These are phyloP conservation scores for Xenus cinereus DNA, from an alignment of 2,113 vertebrate genomes.

Conservation along the genomic window DNA sequence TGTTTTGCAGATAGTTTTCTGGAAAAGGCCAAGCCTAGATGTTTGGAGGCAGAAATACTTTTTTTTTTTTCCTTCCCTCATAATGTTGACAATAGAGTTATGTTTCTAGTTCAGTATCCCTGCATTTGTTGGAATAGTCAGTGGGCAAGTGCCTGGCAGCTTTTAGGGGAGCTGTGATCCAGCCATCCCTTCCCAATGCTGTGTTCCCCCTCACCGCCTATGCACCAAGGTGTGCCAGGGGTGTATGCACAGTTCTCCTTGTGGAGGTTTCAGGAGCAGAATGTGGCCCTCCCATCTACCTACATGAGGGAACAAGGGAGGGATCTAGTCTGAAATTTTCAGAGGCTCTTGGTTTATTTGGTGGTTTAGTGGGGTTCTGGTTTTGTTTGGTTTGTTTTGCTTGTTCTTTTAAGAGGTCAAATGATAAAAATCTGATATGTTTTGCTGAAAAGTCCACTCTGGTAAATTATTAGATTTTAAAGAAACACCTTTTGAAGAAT, in stretches of 20 bases:
- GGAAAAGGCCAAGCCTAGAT: background rate
- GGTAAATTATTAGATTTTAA: background rate
- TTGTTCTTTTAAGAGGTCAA: background rate
- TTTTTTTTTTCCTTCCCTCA: background rate
- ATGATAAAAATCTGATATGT: background rate
- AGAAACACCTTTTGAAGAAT: background rate
- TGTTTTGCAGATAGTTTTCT: background rate
- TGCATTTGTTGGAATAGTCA: background rate
- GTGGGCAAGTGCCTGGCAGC: background rate
- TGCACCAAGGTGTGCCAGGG: fast-evolving
- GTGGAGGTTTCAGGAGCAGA: background rate
- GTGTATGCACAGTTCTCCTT: background rate
- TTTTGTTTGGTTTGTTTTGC: background rate
- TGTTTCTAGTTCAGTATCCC: background rate
- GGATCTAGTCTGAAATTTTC: background rate
- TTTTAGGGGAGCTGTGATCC: background rate
- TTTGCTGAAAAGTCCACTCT: background rate
- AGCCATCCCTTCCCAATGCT: fast-evolving
- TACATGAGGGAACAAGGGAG: background rate
- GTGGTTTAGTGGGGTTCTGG: background rate
- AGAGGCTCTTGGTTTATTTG: background rate
- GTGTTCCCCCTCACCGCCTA: fast-evolving
- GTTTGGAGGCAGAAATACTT: background rate
- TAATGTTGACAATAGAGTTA: background rate
- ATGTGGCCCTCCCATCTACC: background rate